A percentile compares a stretch with the other conserved stretches of the same genome.
These are phyloP conservation scores for Pseudopleuronectes americanus DNA, from an alignment of 2,797 vertebrate genomes.

Conservation along the genomic window DNA sequence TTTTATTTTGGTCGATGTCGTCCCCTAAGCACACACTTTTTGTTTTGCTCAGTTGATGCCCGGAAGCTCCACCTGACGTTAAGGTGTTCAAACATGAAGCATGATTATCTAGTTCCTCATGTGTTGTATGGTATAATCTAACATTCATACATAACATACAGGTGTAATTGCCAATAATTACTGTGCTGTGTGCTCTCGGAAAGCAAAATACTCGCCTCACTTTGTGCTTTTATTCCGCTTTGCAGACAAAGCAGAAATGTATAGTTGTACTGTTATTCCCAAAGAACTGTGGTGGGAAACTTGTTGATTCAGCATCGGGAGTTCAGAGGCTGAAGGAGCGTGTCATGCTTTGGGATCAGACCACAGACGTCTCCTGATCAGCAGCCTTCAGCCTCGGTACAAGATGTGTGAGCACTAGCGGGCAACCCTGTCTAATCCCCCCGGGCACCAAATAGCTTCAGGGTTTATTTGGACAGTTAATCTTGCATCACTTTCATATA, in stretches of 20 bases:
- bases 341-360: constrained; percentile 36
- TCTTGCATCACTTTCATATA: constrained; percentile 41
- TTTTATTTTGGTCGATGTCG: constrained; percentile 20
- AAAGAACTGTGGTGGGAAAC: constrained; percentile 52
- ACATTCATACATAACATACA: constrained; percentile 27
- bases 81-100: constrained; percentile 21
- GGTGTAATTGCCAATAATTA: constrained; percentile 29
- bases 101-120: constrained; percentile 39
- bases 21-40: constrained; percentile 7
- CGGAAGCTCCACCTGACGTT: constrained; percentile 3
- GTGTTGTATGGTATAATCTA: constrained; percentile 31
- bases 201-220: constrained; percentile 28
- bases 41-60: neutral
- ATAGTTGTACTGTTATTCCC: constrained; percentile 43
- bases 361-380: constrained; percentile 41
- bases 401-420: constrained; percentile 35
- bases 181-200: constrained; percentile 11
- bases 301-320: constrained; percentile 55
- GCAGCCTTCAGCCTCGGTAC: constrained; percentile 28
- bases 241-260: constrained; percentile 40
- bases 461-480: constrained; percentile 45
- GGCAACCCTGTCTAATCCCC: constrained; percentile 31
- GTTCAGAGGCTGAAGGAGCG: constrained; percentile 45
- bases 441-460: constrained; percentile 33
- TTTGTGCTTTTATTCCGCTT: constrained; percentile 36